Conservation (phyloP, 2,113 vertebrate species). For the Myiozetetes cayanensis region DNA sequence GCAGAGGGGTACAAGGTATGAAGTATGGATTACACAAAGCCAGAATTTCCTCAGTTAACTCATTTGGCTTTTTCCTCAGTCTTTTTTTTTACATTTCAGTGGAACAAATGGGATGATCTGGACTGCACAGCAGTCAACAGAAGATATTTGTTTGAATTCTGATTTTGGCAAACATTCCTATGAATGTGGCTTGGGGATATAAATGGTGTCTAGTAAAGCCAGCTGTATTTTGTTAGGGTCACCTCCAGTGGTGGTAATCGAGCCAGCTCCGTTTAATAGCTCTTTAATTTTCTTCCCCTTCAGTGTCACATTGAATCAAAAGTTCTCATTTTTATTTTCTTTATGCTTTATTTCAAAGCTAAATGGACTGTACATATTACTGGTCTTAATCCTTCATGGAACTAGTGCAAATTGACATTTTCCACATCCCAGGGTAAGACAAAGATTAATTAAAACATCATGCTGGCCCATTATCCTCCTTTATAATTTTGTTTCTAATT, state of each 20-base stretch:
- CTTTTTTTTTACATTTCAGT: conserved; percentile 1
- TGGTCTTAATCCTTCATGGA: conserved; percentile 53
- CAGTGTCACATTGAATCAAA: conserved; percentile 55
- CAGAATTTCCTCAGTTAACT: background rate
- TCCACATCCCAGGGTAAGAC: conserved; percentile 28
- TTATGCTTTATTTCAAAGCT: conserved; percentile 59
- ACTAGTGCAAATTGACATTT: conserved; percentile 50
- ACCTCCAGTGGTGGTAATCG: background rate
- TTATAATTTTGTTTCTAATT: conserved; percentile 32
- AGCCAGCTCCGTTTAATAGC: conserved; percentile 24
- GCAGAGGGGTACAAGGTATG: background rate
- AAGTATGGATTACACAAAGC: background rate
- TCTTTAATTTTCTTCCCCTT: conserved; percentile 41
- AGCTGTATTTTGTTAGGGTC: conserved; percentile 25
- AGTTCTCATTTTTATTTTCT: conserved; percentile 61
- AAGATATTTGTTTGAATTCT: conserved; percentile 3
- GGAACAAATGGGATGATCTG: conserved; percentile 22
- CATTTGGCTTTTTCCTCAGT: background rate
- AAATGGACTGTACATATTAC: conserved; percentile 53
- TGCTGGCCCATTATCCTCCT: conserved; percentile 9
- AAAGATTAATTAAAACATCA: conserved; percentile 63
- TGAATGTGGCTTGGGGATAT: background rate
- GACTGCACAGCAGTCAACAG: background rate
- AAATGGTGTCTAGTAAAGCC: background rate
- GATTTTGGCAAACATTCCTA: background rate